A percentile compares a stretch with the other conserved stretches of the same genome.
Evolutionary conservation across 1,140 invertebrate genomes (phyloP).

Genomic region (Cyrtorhinus lividipennis): DNA sequence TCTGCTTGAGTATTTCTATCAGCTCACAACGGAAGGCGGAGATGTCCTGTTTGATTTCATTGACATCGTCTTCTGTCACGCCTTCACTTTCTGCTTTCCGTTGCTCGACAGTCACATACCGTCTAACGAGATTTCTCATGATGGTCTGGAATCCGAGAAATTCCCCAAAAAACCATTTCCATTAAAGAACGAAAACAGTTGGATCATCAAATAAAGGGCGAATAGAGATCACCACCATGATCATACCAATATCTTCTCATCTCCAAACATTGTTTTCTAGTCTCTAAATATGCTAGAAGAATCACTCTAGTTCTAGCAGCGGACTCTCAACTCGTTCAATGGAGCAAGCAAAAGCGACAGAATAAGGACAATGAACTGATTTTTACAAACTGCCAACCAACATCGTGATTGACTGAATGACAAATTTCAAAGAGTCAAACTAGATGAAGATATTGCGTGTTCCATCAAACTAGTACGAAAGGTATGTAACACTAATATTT

Average conservation of each 20-base stretch:
- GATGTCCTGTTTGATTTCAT: conserved; percentile 98
- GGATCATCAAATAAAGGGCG: neutral
- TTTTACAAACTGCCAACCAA: too few relatives aligned
- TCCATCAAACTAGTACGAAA: too few relatives aligned
- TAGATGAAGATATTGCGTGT: too few relatives aligned
- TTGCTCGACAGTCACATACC: conserved; percentile 92
- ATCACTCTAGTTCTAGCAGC: too few relatives aligned
- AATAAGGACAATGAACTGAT: too few relatives aligned
- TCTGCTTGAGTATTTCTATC: conserved; percentile 86
- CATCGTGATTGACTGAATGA: too few relatives aligned
- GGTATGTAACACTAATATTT: too few relatives aligned
- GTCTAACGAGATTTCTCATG: conserved; percentile 85
- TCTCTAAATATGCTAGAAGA: too few relatives aligned
- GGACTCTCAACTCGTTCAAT: too few relatives aligned
- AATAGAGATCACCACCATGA: neutral
- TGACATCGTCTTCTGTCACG: conserved; percentile 97
- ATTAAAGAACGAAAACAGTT: neutral
- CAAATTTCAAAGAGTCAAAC: too few relatives aligned
- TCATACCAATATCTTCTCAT: neutral
- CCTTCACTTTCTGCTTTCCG: conserved; percentile 84
- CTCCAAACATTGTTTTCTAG: neutral
- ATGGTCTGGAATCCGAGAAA: conserved; percentile 52
- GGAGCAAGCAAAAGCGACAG: too few relatives aligned
- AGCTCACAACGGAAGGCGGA: conserved; percentile 88
- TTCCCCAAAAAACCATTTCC: conserved; percentile 15